Percentiles rank a stretch among this genome's conserved stretches.
phyloP scores from a whole-genome alignment of 1,140 invertebrate species.

The Listronotus bonariensis region DNA sequence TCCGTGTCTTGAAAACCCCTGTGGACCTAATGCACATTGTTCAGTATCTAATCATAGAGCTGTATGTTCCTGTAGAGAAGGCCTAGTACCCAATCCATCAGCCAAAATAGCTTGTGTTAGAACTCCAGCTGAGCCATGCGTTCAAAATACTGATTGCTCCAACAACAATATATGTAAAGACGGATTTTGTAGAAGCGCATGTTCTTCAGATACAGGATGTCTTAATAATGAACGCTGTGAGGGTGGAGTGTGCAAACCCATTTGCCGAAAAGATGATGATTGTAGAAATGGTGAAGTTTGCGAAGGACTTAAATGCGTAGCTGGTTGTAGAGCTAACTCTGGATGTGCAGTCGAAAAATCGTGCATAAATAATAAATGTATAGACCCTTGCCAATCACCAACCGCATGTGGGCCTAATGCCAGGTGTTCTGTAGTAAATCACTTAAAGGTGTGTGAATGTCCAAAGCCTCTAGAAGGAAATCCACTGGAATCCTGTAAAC shows the following conservation, averaged over 20 bases:
- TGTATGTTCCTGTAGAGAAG: conserved; percentile 75
- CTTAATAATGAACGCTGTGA: conserved; percentile 81
- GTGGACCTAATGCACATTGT: conserved; percentile 82
- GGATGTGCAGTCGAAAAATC: conserved; percentile 71
- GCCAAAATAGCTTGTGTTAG: conserved; percentile 81
- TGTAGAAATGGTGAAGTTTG: conserved; percentile 85
- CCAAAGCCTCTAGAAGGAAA: conserved; percentile 74
- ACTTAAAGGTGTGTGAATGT: conserved; percentile 76
- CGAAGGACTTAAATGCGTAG: conserved; percentile 73
- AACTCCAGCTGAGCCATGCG: conserved; percentile 71
- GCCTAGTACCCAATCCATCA: conserved; percentile 83
- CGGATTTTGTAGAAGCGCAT: conserved; percentile 74
- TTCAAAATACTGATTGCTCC: conserved; percentile 73
- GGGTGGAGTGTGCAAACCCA: conserved; percentile 67
- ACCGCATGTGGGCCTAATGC: conserved; percentile 87
- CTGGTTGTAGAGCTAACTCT: conserved; percentile 80
- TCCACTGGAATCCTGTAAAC: conserved; percentile 72
- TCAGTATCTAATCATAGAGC: conserved; percentile 81
- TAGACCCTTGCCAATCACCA: conserved; percentile 72
- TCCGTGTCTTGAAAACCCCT: conserved; percentile 77
- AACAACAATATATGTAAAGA: conserved; percentile 71
- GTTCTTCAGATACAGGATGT: conserved; percentile 74
- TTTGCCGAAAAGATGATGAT: conserved; percentile 77
- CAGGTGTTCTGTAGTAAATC: conserved; percentile 69
- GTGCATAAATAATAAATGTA: conserved; percentile 78